phyloP scores from a whole-genome alignment of 2,113 vertebrate genomes.

The Notothenia coriiceps region DNA sequence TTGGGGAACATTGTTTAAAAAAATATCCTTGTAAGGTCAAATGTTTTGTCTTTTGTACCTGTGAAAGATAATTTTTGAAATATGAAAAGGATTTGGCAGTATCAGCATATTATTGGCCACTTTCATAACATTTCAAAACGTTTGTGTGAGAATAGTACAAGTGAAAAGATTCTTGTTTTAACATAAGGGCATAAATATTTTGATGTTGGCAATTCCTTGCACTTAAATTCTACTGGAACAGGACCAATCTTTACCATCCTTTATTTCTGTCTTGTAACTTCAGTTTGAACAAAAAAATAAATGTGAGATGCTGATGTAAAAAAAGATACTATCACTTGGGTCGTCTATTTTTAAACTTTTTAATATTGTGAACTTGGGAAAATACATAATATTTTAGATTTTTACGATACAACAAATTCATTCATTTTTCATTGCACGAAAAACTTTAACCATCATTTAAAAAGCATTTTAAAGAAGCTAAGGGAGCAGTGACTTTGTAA shows the following conservation, averaged over 20 bases:
- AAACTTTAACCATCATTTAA: not conserved
- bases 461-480: not conserved
- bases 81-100: not conserved
- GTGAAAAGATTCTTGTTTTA: not conserved
- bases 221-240: not conserved
- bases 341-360: not conserved
- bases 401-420: too few relatives aligned
- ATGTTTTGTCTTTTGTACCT: not conserved
- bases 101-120: not conserved
- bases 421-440: not conserved
- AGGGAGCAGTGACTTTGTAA: not conserved
- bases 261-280: not conserved
- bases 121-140: not conserved
- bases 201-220: not conserved
- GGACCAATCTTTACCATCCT: not conserved
- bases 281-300: not conserved
- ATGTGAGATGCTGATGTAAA: not conserved
- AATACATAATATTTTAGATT: not conserved
- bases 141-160: not conserved
- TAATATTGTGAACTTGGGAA: not conserved
- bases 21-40: not conserved
- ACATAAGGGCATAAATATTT: not conserved
- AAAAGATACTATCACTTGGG: not conserved
- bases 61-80: not conserved
- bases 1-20: not conserved